phyloP scores from a whole-genome alignment of 2,113 vertebrate genomes.

The Zeus faber region DNA sequence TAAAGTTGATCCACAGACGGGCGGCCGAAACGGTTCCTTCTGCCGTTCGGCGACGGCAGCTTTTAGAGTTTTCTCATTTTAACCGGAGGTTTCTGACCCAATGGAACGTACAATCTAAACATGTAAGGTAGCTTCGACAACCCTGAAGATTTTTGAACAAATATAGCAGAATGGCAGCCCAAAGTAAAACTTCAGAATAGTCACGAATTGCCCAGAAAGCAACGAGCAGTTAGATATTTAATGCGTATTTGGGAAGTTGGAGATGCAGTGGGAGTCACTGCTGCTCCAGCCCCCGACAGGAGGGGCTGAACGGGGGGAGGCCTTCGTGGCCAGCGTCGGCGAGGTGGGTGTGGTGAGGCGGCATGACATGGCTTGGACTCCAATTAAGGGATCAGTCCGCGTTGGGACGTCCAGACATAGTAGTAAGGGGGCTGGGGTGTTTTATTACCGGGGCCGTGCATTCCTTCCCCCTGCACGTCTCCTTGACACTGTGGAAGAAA shows the following conservation, averaged over 20 bases:
- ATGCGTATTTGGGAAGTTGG: too few relatives aligned
- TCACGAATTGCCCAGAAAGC: background rate
- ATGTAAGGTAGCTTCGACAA: too few relatives aligned
- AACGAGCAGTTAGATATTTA: background rate
- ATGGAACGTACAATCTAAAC: too few relatives aligned
- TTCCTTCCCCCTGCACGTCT: slow-evolving; percentile 29
- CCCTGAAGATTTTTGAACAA: background rate
- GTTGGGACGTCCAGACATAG: slow-evolving; percentile 25
- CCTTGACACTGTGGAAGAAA: background rate
- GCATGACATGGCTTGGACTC: slow-evolving; percentile 33
- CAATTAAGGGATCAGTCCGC: slow-evolving; percentile 26
- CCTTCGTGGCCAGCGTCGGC: too few relatives aligned
- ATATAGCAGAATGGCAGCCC: background rate
- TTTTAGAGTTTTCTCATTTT: too few relatives aligned
- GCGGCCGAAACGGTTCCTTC: slow-evolving; percentile 4
- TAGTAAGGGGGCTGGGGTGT: slow-evolving; percentile 24
- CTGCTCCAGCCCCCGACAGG: slow-evolving; percentile 14
- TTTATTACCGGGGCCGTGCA: slow-evolving; percentile 39
- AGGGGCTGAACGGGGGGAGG: too few relatives aligned
- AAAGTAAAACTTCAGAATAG: background rate
- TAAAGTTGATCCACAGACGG: slow-evolving; percentile 1
- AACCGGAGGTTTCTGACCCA: too few relatives aligned
- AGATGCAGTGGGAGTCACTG: too few relatives aligned
- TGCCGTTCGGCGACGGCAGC: too few relatives aligned
- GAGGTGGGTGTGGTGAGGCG: background rate